phyloP scores from a whole-genome alignment of 2,888 invertebrate species.

The Drosophila infuscata region DNA sequence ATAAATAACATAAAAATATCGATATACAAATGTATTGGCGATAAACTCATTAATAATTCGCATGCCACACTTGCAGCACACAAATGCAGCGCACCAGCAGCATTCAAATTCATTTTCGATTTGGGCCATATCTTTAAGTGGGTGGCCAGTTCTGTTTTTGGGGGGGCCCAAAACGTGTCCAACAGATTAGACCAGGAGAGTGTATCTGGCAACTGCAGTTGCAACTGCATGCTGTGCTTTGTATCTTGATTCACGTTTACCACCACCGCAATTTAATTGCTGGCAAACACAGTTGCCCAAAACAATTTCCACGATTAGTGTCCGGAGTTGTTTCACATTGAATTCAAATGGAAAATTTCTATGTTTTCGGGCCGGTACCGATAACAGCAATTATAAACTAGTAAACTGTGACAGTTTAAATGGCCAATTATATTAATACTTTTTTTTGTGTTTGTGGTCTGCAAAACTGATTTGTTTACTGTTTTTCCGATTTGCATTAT shows the following conservation, averaged over 20 bases:
- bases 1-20: constrained; percentile 76
- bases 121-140: constrained; percentile 11
- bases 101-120: constrained; percentile 23
- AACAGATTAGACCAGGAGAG: not conserved
- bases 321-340: constrained; percentile 63
- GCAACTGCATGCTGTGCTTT: constrained; percentile 6
- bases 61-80: constrained; percentile 55
- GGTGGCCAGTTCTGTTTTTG: not conserved
- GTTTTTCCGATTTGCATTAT: constrained; percentile 67
- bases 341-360: constrained; percentile 68
- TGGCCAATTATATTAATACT: constrained; percentile 7
- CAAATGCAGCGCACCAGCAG: constrained; percentile 17
- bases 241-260: constrained; percentile 61
- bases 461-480: constrained; percentile 55
- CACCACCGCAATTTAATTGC: constrained; percentile 68
- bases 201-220: constrained; percentile 21
- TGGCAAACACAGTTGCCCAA: constrained; percentile 45
- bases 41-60: constrained; percentile 71
- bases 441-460: constrained; percentile 1
- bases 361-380: constrained; percentile 35
- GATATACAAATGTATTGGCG: constrained; percentile 70
- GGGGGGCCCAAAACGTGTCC: constrained; percentile 17
- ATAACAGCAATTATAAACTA: constrained; percentile 50
- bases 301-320: constrained; percentile 56
- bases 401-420: constrained; percentile 7